Base-by-base conservation (phyloP, 2,888 invertebrate species). In the Notodonta ziczac region DNA sequence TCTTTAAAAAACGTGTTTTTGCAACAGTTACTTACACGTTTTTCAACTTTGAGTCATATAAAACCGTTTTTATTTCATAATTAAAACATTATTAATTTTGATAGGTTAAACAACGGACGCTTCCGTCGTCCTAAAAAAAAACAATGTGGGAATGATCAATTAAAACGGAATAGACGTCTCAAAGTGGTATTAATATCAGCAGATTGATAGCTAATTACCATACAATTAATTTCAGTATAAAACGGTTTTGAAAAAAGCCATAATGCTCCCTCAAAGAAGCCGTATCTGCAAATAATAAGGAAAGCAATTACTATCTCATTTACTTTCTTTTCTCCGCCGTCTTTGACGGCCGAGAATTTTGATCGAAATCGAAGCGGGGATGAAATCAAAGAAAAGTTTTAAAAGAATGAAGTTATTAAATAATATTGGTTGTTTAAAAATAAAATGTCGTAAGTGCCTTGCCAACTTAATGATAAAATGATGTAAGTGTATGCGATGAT, bases 291-390 rank as follows among this genome's bases (percentile, higher is more conserved):
- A 87, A 88, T 90, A 91, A 91, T 89, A 80, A 84, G 68, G 67
- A 69, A 80, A 81, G 83, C 86, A 88, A 91, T 91, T 90, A 90
- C 87, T 83, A 87, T 89, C 85, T 87, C 85, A 87, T 89, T 90
- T 87, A 79, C 81, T 81, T 78, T 76, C 84, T 83, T 86, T 82
- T 77, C 84, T 77, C 70, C 77, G 70, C 61, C 68, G 71, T 80
- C 80, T 89, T 89, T 89, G 90, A 89, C 85, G 80, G 74, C 76
- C 73, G 77, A 81, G 84, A 86, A 84, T 84, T 87, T 87, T 89
- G 89, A 91, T 90, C 88, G 86, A 86, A 88, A 85, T 84, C 83
- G 82, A 76, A 76, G 81, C 78, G 83, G 80, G 78, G 76, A 80
- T 79, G 82, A 85, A 87, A 86, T 91, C 89, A 91, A 91, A 91